phyloP scores from a whole-genome alignment of 2,888 invertebrate species.

The Acanthosoma haemorrhoidale region DNA sequence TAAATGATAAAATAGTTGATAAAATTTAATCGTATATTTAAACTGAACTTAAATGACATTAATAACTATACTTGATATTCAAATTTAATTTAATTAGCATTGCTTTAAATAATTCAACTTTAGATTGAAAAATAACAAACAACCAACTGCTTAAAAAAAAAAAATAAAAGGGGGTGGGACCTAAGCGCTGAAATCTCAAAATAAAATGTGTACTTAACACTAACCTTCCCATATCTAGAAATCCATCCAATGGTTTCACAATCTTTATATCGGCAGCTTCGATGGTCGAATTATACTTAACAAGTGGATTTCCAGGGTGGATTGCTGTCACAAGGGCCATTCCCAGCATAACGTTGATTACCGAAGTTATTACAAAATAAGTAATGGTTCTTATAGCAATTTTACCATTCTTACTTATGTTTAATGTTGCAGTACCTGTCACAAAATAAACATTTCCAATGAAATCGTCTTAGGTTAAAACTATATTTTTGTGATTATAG shows the following conservation, averaged over 20 bases:
- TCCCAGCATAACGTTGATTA: slow-evolving; percentile 74
- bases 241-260: slow-evolving; percentile 68
- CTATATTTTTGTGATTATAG: too few relatives aligned
- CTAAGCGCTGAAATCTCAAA: background rate
- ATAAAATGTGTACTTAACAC: too few relatives aligned
- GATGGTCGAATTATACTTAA: slow-evolving; percentile 34
- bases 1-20: background rate
- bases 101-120: background rate
- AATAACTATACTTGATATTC: background rate
- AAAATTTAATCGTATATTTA: background rate
- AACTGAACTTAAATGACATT: background rate
- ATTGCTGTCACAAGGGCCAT: slow-evolving; percentile 65
- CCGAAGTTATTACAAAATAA: slow-evolving; percentile 74
- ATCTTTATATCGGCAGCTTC: slow-evolving; percentile 48
- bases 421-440: slow-evolving; percentile 75
- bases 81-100: too few relatives aligned
- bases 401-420: slow-evolving; percentile 79
- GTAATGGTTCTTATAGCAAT: slow-evolving; percentile 75
- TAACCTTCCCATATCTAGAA: slow-evolving; percentile 84
- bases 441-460: too few relatives aligned
- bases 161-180: background rate
- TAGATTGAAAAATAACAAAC: too few relatives aligned
- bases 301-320: slow-evolving; percentile 68
- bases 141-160: background rate
- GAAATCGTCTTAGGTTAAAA: too few relatives aligned